Evolutionary conservation across 2,888 invertebrate species (phyloP).

Genomic region (Nezara viridula): DNA sequence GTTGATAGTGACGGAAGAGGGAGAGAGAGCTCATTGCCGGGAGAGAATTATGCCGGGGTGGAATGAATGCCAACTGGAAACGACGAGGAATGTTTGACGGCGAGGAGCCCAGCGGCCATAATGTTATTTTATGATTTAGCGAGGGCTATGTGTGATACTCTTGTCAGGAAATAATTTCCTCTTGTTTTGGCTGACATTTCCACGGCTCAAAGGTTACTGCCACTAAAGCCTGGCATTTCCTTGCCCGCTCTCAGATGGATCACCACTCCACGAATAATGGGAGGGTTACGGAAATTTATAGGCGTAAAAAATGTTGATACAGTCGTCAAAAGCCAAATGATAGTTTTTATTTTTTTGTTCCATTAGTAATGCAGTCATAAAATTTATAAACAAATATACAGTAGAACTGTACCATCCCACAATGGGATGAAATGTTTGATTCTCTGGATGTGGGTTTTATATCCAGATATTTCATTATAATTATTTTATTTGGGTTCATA

Average conservation of each 20-base stretch:
- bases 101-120: neutral
- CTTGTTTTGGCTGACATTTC: constrained; percentile 42
- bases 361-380: neutral
- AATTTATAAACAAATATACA: neutral
- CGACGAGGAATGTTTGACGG: neutral
- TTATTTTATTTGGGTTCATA: too few relatives aligned
- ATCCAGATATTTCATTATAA: too few relatives aligned
- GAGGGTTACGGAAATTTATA: neutral
- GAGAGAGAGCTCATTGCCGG: neutral
- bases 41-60: neutral
- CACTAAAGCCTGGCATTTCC: constrained; percentile 24
- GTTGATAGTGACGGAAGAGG: neutral
- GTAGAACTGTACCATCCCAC: neutral
- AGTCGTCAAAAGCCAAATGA: neutral
- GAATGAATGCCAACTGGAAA: constrained; percentile 5
- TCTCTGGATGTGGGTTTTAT: too few relatives aligned
- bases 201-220: constrained; percentile 31
- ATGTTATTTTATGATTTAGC: constrained; percentile 34
- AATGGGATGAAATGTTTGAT: too few relatives aligned
- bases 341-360: neutral
- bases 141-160: neutral
- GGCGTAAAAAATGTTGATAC: neutral
- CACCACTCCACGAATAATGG: neutral
- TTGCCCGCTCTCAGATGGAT: neutral
- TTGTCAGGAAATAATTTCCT: neutral